Evolutionary conservation across 1,140 invertebrate species (phyloP), one percentile per base, ranked within the genome.

Genomic region (Micrasema minimum): DNA sequence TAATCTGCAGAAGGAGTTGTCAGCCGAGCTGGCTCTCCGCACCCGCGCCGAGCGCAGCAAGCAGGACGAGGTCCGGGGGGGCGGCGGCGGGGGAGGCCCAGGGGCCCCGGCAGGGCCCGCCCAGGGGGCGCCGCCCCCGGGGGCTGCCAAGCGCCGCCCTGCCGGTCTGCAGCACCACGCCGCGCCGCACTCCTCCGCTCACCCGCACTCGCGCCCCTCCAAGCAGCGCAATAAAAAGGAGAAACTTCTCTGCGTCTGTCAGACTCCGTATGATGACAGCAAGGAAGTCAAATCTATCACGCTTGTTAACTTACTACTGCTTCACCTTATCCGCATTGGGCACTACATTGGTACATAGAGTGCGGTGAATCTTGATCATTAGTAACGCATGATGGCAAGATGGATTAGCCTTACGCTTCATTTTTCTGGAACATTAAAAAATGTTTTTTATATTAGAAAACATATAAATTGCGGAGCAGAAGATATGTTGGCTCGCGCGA

Each of bases 211-310:
- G 7, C 48, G 53, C 12, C 45, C 65, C 11, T 55, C 78, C 9
- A 53, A 77, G 3, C 64, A 78, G 20, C 71, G 80, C 35, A 81
- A 79, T 46, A 91, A 91, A 77, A 92, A 91, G 74, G 92, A 94
- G 73, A 96, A 96, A 79, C 83, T 97, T 0, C 93, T 97, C 77
- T 99, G 97, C 80, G 85, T 97, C 18, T 99, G 97, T 80, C 90
- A 93, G 78, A 97, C 93, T 38, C 95, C 96, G 4, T 99, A 98
- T 80, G 96, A 99, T 81, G 93, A 96, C 78, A 93, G 93, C 10
- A 96, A 95, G 91, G 93, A 51, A 45, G 55, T n/a, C n/a, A n/a
- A n/a, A n/a, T n/a, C 55, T 46, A 64, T 31, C 26, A 35, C 26
- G 26, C 22, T 23, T 26, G 1, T 9, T 22, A 6, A n/a, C n/a